Conservation (phyloP, 1,140 invertebrate species). For the Spodoptera litura region DNA sequence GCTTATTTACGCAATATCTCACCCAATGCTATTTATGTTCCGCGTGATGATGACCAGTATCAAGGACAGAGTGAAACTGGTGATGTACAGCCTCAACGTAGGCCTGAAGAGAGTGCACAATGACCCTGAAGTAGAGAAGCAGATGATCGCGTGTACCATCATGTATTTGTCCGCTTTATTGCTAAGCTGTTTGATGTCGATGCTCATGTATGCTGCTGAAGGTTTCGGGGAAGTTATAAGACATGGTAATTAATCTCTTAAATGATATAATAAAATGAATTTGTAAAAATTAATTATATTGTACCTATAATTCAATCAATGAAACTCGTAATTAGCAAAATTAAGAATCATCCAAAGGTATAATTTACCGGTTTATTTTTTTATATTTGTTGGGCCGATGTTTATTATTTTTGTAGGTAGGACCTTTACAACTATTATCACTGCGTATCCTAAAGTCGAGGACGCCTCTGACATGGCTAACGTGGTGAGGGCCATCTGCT, state of each 20-base stretch:
- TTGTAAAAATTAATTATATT: too few relatives aligned
- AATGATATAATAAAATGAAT: background rate
- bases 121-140: constrained; percentile 55
- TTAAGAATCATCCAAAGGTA: too few relatives aligned
- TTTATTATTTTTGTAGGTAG: constrained; percentile 55
- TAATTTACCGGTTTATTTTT: too few relatives aligned
- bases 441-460: constrained; percentile 64
- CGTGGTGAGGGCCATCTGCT: constrained; percentile 53
- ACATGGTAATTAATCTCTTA: constrained; percentile 38
- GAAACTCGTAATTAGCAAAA: too few relatives aligned
- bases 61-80: constrained; percentile 40
- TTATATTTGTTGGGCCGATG: too few relatives aligned
- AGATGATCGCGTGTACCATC: constrained; percentile 55
- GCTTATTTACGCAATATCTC: constrained; percentile 54
- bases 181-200: constrained; percentile 32
- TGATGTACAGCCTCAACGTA: constrained; percentile 56
- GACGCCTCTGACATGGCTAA: constrained; percentile 57
- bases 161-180: constrained; percentile 52
- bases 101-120: constrained; percentile 57
- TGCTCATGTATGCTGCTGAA: constrained; percentile 58
- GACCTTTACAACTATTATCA: constrained; percentile 65
- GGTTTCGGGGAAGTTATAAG: constrained; percentile 47
- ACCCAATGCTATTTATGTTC: constrained; percentile 55
- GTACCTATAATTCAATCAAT: too few relatives aligned
- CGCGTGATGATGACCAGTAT: constrained; percentile 49